phyloP scores from a whole-genome alignment of 2,888 invertebrate species.

The Drosophila koepferae region DNA sequence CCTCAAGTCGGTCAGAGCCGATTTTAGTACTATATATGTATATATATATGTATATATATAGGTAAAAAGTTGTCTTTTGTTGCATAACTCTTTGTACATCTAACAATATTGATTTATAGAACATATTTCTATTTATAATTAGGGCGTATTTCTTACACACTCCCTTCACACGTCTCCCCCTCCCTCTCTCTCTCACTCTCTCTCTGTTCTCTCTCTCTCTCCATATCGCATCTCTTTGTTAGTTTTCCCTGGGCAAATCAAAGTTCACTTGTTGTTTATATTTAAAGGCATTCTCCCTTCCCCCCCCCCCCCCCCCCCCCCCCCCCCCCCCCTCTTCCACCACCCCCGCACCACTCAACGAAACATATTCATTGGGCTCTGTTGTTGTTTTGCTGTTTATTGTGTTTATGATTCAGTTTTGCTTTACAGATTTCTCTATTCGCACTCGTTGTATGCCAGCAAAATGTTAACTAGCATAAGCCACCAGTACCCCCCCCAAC shows the following conservation, averaged over 20 bases:
- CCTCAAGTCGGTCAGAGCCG: background rate
- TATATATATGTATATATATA: background rate
- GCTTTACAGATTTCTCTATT: slow-evolving; percentile 16
- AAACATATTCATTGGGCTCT: no score
- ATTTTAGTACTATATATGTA: background rate
- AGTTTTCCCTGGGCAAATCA: slow-evolving; percentile 14
- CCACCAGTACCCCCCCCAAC: background rate
- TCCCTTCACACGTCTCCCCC: background rate
- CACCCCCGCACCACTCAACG: no score
- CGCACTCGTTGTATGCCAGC: slow-evolving; percentile 26
- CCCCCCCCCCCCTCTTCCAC: no score
- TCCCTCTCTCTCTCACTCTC: background rate
- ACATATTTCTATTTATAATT: background rate
- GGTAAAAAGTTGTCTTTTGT: background rate
- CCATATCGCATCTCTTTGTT: no score
- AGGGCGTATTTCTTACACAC: background rate
- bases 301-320: no score
- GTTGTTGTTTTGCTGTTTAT: slow-evolving; percentile 12
- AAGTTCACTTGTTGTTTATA: slow-evolving; percentile 20
- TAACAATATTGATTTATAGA: background rate
- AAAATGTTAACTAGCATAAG: slow-evolving; percentile 59
- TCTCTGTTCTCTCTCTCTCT: background rate
- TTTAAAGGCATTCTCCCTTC: background rate
- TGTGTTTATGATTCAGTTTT: slow-evolving; percentile 15
- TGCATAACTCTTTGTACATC: background rate